A percentile compares a stretch with the other conserved stretches of the same genome.
Evolutionary conservation across 2,113 vertebrate species (phyloP).

Genomic region (Herpailurus yagouaroundi): DNA sequence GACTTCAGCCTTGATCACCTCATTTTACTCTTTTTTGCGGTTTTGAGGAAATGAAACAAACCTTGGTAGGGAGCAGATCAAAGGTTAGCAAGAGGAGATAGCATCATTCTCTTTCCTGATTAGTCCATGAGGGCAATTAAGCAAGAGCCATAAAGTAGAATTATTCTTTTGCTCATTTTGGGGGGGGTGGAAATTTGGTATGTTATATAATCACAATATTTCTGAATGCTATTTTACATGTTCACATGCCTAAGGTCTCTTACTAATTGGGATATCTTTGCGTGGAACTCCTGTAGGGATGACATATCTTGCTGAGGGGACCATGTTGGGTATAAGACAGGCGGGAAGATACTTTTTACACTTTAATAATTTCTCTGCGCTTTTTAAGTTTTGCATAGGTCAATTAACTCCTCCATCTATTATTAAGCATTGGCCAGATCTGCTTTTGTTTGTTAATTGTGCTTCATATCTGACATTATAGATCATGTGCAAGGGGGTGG

Average conservation of each 20-base stretch:
- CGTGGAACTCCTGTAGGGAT: conserved; percentile 48
- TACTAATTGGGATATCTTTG: conserved; percentile 72
- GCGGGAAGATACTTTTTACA: conserved; percentile 55
- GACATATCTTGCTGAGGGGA: conserved; percentile 63
- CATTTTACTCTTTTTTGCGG: conserved; percentile 74
- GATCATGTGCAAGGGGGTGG: background rate
- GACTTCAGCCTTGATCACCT: conserved; percentile 77
- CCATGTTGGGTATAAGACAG: background rate
- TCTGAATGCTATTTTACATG: conserved; percentile 70
- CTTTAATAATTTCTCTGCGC: conserved; percentile 68
- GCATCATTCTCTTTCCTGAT: conserved; percentile 47
- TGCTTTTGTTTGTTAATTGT: conserved; percentile 70
- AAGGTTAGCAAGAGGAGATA: conserved; percentile 77
- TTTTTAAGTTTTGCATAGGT: conserved; percentile 78
- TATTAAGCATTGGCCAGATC: conserved; percentile 76
- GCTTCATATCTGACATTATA: background rate
- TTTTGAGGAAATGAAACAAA: conserved; percentile 68
- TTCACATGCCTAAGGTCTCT: conserved; percentile 63
- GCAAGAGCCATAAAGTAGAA: background rate
- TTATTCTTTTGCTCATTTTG: conserved; percentile 36
- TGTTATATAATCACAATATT: conserved; percentile 63
- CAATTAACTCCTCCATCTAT: conserved; percentile 78
- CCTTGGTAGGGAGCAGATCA: conserved; percentile 69
- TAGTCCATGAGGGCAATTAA: conserved; percentile 59
- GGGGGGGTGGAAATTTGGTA: background rate